Evolutionary conservation across 2,797 vertebrate genomes (phyloP).

Genomic region (Platyrinchus mystaceus): DNA sequence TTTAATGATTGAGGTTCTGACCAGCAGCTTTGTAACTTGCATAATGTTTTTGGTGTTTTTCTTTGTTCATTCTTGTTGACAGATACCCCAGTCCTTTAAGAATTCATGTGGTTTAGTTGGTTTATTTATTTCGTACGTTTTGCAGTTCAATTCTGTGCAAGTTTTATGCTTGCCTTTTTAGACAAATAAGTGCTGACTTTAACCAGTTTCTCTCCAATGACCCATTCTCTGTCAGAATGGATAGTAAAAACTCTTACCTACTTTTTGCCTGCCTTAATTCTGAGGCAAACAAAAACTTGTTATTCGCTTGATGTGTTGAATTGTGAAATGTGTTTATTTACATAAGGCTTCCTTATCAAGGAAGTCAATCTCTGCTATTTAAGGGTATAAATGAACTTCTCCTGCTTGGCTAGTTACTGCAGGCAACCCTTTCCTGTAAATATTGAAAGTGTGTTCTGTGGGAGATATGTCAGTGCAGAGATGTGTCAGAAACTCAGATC

Average conservation of each 20-base stretch:
- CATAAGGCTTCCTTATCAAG: slow-evolving; percentile 40
- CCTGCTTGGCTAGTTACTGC: slow-evolving; percentile 11
- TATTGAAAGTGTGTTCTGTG: neutral
- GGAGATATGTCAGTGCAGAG: neutral
- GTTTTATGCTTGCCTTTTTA: neutral
- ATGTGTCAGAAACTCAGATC: neutral
- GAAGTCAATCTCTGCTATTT: slow-evolving; percentile 48
- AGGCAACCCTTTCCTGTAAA: slow-evolving; percentile 47
- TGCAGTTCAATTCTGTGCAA: neutral
- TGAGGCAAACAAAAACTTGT: neutral
- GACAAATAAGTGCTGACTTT: neutral
- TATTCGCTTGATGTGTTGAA: neutral
- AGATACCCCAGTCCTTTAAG: neutral
- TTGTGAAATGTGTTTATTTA: slow-evolving; percentile 55
- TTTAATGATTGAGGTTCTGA: neutral
- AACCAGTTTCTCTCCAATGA: neutral
- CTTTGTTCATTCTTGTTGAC: neutral
- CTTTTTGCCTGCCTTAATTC: neutral
- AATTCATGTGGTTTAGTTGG: neutral
- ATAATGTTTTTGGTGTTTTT: neutral
- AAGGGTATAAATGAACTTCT: slow-evolving; percentile 38
- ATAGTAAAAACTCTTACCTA: neutral
- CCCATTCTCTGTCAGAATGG: neutral
- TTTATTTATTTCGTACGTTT: neutral
- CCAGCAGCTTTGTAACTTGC: neutral